phyloP scores from a whole-genome alignment of 2,888 invertebrate species.

The Netelia virgata region DNA sequence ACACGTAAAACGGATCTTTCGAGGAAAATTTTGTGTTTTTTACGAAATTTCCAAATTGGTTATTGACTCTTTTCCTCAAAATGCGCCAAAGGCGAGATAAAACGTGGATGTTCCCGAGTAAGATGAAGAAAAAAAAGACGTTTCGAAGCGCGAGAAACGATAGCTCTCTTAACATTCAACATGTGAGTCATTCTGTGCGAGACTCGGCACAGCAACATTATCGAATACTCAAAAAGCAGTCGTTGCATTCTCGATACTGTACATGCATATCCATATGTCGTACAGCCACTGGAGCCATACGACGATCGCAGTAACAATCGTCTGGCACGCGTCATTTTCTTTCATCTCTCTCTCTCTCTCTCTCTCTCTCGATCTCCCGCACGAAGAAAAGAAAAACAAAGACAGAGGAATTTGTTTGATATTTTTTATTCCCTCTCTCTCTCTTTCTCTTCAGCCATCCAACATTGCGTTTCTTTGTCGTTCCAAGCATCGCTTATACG shows the following conservation, averaged over 20 bases:
- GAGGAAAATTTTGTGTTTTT: no score
- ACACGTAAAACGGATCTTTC: no score
- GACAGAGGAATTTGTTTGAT: background rate
- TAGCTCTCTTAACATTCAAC: slow-evolving; percentile 10
- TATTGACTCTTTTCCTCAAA: no score
- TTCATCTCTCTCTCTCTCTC: background rate
- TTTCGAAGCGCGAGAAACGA: slow-evolving; percentile 8
- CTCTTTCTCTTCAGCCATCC: background rate
- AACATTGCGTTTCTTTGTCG: background rate
- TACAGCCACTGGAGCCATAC: background rate
- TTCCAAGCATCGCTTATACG: background rate
- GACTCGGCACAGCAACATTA: slow-evolving; percentile 16
- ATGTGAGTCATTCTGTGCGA: slow-evolving; percentile 36
- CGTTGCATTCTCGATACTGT: slow-evolving; percentile 55
- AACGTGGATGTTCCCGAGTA: background rate
- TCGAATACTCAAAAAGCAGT: slow-evolving; percentile 49
- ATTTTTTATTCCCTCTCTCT: background rate
- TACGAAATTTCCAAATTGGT: no score
- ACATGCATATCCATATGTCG: background rate
- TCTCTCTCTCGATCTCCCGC: background rate
- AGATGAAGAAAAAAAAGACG: background rate
- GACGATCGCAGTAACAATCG: slow-evolving; percentile 1
- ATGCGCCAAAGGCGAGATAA: background rate
- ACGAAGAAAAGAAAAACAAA: background rate
- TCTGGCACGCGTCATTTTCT: slow-evolving; percentile 12